These are phyloP conservation scores for Acleris cristana DNA, from an alignment of 2,888 invertebrate species.

Conservation along the genomic window DNA sequence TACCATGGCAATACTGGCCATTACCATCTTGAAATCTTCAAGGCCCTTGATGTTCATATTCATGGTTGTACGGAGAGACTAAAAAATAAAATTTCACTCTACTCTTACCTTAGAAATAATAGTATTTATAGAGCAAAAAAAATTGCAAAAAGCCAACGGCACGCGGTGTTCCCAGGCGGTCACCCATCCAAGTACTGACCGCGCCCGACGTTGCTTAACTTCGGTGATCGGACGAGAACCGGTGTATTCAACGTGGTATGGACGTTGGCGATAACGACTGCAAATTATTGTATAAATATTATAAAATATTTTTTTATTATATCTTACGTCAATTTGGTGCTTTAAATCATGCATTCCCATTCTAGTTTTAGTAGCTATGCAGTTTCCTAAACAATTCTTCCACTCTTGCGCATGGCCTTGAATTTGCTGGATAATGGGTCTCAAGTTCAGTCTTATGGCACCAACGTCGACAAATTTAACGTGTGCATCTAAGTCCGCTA, in stretches of 20 bases:
- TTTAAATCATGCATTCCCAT: slow-evolving; percentile 87
- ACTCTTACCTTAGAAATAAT: too few species aligned
- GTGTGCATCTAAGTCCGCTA: slow-evolving; percentile 85
- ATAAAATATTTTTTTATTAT: background rate
- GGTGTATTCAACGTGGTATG: slow-evolving; percentile 49
- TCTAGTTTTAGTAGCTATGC: slow-evolving; percentile 87
- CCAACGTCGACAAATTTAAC: slow-evolving; percentile 85
- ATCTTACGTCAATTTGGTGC: slow-evolving; percentile 87
- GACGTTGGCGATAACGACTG: too few species aligned
- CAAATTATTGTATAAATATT: slow-evolving; percentile 40
- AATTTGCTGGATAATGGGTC: slow-evolving; percentile 86
- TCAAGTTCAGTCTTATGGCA: slow-evolving; percentile 89
- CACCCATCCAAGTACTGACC: slow-evolving; percentile 51
- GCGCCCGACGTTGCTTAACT: slow-evolving; percentile 50
- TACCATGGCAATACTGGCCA: slow-evolving; percentile 91
- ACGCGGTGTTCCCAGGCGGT: slow-evolving; percentile 50
- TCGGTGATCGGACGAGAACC: slow-evolving; percentile 51
- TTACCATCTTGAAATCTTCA: slow-evolving; percentile 92
- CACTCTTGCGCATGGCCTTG: slow-evolving; percentile 91
- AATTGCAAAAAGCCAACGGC: slow-evolving; percentile 32
- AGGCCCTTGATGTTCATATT: slow-evolving; percentile 90
- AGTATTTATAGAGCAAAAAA: too few species aligned
- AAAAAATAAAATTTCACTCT: slow-evolving; percentile 36
- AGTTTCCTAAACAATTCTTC: slow-evolving; percentile 89
- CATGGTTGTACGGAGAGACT: slow-evolving; percentile 86